Evolutionary conservation across 2,888 invertebrate genomes (phyloP), one percentile per base, ranked within the genome.

Genomic region (Laspeyria flexula): DNA sequence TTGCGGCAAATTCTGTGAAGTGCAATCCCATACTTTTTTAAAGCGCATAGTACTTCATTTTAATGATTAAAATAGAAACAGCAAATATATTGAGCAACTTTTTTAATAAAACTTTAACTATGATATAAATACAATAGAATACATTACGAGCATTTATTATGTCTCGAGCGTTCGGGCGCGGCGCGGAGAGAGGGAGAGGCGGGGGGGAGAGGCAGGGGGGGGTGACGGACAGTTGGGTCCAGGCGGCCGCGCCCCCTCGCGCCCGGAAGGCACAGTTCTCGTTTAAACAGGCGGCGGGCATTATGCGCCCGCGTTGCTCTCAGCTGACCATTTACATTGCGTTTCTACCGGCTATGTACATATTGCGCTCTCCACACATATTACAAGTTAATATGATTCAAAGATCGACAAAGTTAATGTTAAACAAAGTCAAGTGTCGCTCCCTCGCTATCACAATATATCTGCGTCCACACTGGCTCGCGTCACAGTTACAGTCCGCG

Each of bases 61-160:
- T n/a, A n/a, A n/a, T n/a, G n/a, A n/a, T n/a, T n/a, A n/a, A n/a
- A 30, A 30, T 30, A 0, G 11, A 83, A 79, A 81, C 57, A 16
- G 50, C 53, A 45, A 21, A 30, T 21, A 31, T 75, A 83, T 89
- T 90, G 90, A 90, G 90, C 90, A 90, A 90, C 88, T 86, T 88
- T 89, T 89, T 88, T 87, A 86, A 88, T 85, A 86, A 89, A 90
- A 83, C 76, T 83, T 83, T 80, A 86, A 88, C 88, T 90, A 90
- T 86, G 73, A 86, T 88, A 86, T 87, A 86, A 87, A 88, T 88
- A 89, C 88, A 88, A 87, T 86, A 85, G 83, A 86, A 85, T 88
- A 88, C 87, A 86, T 82, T 82, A 86, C 86, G 88, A 88, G 88
- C 86, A 85, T 86, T 85, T 79, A 81, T 81, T 66, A 86, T 81